Base-by-base conservation (phyloP, 53 echinoderm and acorn worm genomes). In the Luidia sarsii region DNA sequence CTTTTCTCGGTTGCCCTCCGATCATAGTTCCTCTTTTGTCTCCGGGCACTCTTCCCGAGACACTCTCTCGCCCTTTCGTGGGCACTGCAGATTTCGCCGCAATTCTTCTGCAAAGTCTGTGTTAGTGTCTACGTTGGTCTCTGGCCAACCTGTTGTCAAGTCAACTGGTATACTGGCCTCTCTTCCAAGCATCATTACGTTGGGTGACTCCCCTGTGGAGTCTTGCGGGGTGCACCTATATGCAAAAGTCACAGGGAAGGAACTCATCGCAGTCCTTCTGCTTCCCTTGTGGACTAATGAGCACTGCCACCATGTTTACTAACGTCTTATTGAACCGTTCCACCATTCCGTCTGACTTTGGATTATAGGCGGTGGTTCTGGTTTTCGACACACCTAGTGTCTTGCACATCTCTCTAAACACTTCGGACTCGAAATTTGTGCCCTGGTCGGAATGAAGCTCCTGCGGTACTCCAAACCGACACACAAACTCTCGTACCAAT, bases 121-220 rank as follows among this genome's bases (percentile, higher is more conserved):
- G n/a, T 29, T 39, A 18, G 64, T 38, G 3, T 39, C 39, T 1
- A 29, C 39, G 7, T 64, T 4, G n/a, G n/a, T 31, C 21, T 64
- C 38, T 7, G 64, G 64, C 19, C 64, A 64, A 2, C 64, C 38
- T 39, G 64, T 64, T 9, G 31, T 31, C 64, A 37, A 33, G 31
- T 64, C 36, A 1, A 64, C 39, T 6, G 38, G 39, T 29, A 64
- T 4, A 22, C 9, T n/a, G 13, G 38, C 64, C 35, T 64, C 64
- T 38, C 37, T 37, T 36, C 64, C 64, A 36, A 64, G 38, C 64
- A 36, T 64, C 64, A 64, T 64, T 31, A 64, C 31, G 38, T 64
- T 64, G 2, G 64, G 38, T 16, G 27, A 9, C 39, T 64, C 64
- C n/a, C 39, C 64, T 18, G 35, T 64, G 16, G 64, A 64, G 39